Evolutionary conservation across 2,797 vertebrate species (phyloP).

Genomic region (Ptychadena robeensis): DNA sequence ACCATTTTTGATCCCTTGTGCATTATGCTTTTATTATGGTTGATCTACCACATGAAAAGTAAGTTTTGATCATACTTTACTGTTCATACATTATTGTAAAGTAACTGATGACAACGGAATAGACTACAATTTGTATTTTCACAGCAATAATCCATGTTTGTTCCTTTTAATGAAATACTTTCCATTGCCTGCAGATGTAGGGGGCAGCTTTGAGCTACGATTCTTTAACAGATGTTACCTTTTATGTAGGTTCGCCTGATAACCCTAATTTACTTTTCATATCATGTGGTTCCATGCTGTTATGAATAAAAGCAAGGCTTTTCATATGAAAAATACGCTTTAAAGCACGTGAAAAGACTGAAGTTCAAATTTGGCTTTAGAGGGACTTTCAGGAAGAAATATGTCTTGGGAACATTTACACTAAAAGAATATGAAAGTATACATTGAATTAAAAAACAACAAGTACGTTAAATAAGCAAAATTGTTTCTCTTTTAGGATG

Average conservation of each 20-base stretch:
- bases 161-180: too few species aligned
- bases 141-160: too few species aligned
- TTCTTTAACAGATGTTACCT: background rate
- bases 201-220: background rate
- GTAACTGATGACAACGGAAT: too few species aligned
- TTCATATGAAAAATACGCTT: slow-evolving; percentile 25
- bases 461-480: slow-evolving; percentile 21
- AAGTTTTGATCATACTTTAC: too few species aligned
- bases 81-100: too few species aligned
- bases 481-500: slow-evolving; percentile 80
- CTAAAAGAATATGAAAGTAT: slow-evolving; percentile 17
- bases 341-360: slow-evolving; percentile 5
- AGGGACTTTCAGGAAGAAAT: slow-evolving; percentile 15
- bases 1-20: too few species aligned
- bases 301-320: slow-evolving; percentile 6
- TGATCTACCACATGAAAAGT: too few species aligned
- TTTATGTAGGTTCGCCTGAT: background rate
- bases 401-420: slow-evolving; percentile 32
- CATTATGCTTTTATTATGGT: too few species aligned
- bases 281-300: slow-evolving; percentile 6
- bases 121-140: too few species aligned
- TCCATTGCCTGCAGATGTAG: background rate
- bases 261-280: background rate
- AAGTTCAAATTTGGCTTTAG: slow-evolving; percentile 2
- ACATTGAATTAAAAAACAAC: slow-evolving; percentile 13